A percentile compares a stretch with the other conserved stretches of the same genome.
Conservation (phyloP, 2,888 invertebrate genomes). For the Ormyrus nitidulus region DNA sequence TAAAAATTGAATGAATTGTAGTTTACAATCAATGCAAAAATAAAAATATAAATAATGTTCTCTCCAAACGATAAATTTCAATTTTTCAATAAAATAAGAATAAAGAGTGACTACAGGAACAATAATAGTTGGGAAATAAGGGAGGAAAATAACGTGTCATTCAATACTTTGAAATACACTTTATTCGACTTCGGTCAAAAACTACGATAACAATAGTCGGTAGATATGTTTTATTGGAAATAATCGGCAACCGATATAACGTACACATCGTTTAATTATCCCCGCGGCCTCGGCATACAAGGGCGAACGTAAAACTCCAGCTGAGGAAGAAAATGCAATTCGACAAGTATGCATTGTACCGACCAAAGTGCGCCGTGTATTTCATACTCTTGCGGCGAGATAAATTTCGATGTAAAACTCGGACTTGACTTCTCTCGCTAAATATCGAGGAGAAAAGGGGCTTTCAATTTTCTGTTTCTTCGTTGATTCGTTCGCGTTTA, state of each 20-base stretch:
- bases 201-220: slow-evolving; percentile 74
- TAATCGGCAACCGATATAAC: slow-evolving; percentile 59
- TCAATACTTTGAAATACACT: slow-evolving; percentile 72
- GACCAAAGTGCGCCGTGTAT: slow-evolving; percentile 49
- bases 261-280: slow-evolving; percentile 48
- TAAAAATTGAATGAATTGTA: too few relatives aligned
- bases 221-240: slow-evolving; percentile 74
- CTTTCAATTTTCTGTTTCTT: slow-evolving; percentile 3
- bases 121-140: not conserved
- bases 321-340: slow-evolving; percentile 9
- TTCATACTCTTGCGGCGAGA: slow-evolving; percentile 26
- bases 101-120: not conserved
- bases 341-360: slow-evolving; percentile 11
- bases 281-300: slow-evolving; percentile 2
- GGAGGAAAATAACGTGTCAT: not conserved
- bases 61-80: too few relatives aligned
- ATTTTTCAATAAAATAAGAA: not conserved
- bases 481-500: not conserved
- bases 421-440: not conserved
- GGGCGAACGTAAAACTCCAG: slow-evolving; percentile 13
- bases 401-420: slow-evolving; percentile 42
- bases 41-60: not conserved
- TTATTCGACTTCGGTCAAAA: slow-evolving; percentile 74
- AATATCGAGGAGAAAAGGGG: slow-evolving; percentile 17
- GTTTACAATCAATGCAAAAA: not conserved